Conservation (phyloP, 2,888 invertebrate genomes). For the Lithosia quadra region DNA sequence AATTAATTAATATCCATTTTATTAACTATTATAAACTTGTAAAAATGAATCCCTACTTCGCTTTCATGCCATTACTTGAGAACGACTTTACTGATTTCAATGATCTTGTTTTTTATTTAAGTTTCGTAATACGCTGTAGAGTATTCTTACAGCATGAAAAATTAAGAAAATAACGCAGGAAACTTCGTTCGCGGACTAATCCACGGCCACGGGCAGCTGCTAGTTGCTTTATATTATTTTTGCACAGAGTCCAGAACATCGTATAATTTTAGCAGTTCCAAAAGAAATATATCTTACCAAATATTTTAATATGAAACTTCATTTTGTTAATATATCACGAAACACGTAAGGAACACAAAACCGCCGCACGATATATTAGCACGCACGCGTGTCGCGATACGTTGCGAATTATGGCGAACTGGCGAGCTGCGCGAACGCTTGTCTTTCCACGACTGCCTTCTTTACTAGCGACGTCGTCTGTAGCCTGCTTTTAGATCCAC, state of each 20-base stretch:
- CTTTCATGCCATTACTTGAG: not conserved
- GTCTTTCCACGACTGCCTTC: slow-evolving; percentile 74
- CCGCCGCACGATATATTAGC: slow-evolving; percentile 49
- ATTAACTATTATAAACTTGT: too few relatives aligned
- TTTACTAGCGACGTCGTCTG: slow-evolving; percentile 31
- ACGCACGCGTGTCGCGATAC: slow-evolving; percentile 56
- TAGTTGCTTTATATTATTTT: slow-evolving; percentile 3
- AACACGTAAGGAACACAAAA: slow-evolving; percentile 65
- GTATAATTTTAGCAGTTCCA: not conserved
- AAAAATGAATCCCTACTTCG: not conserved
- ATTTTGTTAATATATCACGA: slow-evolving; percentile 63
- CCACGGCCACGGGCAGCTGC: not conserved
- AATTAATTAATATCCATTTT: too few relatives aligned
- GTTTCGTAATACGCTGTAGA: not conserved
- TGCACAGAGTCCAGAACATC: not conserved
- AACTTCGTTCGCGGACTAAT: too few relatives aligned
- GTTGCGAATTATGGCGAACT: slow-evolving; percentile 48
- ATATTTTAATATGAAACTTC: slow-evolving; percentile 76
- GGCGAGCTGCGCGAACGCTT: slow-evolving; percentile 75
- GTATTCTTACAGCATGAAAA: not conserved
- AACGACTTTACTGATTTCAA: not conserved
- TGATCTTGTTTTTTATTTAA: not conserved
- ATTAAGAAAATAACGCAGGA: not conserved
- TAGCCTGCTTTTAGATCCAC: slow-evolving; percentile 58
- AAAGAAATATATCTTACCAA: slow-evolving; percentile 70